Conservation (phyloP, 2,888 invertebrate species). For the Sepiola atlantica region DNA sequence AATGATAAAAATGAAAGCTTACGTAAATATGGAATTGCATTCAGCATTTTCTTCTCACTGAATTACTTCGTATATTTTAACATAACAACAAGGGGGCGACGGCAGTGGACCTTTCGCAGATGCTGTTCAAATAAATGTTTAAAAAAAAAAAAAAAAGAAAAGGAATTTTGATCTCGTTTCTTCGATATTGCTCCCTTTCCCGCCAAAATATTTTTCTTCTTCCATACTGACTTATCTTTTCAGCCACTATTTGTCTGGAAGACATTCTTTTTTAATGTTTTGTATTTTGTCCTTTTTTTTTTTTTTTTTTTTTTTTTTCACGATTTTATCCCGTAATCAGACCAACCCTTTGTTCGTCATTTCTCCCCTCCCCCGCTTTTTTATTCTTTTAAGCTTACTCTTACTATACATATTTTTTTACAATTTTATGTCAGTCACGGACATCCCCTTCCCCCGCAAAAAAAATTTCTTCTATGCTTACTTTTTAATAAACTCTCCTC, state of each 20-base stretch:
- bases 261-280: neutral
- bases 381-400: too few species aligned
- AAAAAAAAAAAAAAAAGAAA: neutral
- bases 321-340: too few species aligned
- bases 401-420: too few species aligned
- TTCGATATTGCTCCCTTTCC: neutral
- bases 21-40: neutral
- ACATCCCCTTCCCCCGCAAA: too few species aligned
- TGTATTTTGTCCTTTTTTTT: neutral
- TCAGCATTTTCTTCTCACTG: neutral
- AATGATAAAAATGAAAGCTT: neutral
- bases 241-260: neutral
- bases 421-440: too few species aligned
- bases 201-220: neutral
- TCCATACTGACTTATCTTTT: neutral
- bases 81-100: neutral
- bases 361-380: too few species aligned
- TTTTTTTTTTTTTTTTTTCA: neutral
- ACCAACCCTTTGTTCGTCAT: too few species aligned
- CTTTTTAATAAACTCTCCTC: too few species aligned
- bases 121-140: conserved; percentile 16
- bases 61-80: neutral
- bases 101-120: neutral
- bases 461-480: too few species aligned
- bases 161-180: neutral